Evolutionary conservation across 2,113 vertebrate species (phyloP).

Genomic region (Pachypanchax playfairii): DNA sequence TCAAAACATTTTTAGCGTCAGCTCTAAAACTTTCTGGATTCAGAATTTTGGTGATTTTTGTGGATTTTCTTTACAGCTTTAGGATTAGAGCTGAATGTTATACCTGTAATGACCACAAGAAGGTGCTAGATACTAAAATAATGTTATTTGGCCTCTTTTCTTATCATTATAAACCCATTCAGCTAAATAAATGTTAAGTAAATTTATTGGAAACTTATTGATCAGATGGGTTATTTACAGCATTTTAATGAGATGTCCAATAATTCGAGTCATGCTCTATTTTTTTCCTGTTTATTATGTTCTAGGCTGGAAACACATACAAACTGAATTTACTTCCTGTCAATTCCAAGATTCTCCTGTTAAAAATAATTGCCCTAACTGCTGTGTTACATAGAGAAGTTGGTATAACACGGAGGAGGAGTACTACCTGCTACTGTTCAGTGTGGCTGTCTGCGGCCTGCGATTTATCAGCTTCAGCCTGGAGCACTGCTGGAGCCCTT

Average conservation of each 20-base stretch:
- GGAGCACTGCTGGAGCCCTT: constrained; percentile 85
- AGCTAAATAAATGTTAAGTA: background rate
- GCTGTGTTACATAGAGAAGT: constrained; percentile 79
- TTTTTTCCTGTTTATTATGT: background rate
- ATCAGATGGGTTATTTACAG: background rate
- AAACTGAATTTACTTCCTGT: background rate
- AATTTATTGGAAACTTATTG: background rate
- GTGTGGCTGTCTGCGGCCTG: constrained; percentile 88
- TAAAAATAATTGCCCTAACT: constrained; percentile 32
- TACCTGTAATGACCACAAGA: constrained; percentile 52
- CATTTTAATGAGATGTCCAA: background rate
- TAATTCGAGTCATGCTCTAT: background rate
- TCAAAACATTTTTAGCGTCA: too few relatives aligned
- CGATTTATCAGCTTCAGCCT: constrained; percentile 92
- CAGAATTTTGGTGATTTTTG: background rate
- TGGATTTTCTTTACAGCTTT: background rate
- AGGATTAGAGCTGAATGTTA: background rate
- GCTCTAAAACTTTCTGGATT: background rate
- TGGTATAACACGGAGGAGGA: constrained; percentile 91
- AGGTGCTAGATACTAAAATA: constrained; percentile 30
- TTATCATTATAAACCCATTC: background rate
- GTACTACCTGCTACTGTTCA: constrained; percentile 91
- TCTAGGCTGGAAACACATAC: background rate
- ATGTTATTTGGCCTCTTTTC: background rate
- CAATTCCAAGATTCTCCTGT: background rate